Base-by-base conservation (phyloP, 2,888 invertebrate genomes). In the Dryocosmus kuriphilus region DNA sequence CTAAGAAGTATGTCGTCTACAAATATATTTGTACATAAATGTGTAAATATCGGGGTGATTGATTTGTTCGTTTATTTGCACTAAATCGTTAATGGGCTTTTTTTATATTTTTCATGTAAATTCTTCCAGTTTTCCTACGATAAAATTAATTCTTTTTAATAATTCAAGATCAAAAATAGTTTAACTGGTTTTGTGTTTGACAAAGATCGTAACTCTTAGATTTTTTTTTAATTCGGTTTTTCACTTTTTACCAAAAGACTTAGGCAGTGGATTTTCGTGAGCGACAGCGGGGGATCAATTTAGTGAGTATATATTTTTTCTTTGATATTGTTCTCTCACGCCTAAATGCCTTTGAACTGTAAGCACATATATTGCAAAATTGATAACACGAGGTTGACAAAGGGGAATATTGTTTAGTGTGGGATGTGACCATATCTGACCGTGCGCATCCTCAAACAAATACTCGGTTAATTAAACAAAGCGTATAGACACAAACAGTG, bases 321-420 rank as follows among this genome's bases (percentile, higher is more conserved):
- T 24, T 46, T 38, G 24, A 67, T 46, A 67, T 67, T 67, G 65
- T 65, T 38, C 16, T 24, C 46, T 67, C 19, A 27, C 67, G 67
- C 67, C 41, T 27, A 67, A 41, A 41, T 46, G 27, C 67, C 41
- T 41, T 67, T 67, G 67, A 67, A 67, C 41, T 67, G 46, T 41
- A 9, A 46, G 27, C 14, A 46, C 6, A 63, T 38, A 41, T 41
- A 46, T n/a, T 46, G 46, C 8, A 74, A 85, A 82, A 83, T 86
- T 84, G 78, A 84, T 80, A 81, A 83, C 81, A 79, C 81, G 75
- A 83, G 79, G 76, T 55, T 79, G 80, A 78, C 78, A 79, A 83
- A 82, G 79, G 77, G 78, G 81, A 63, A 41, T 27, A 19, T 67
- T 63, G 22, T 63, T 63, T n/a, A 63, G 35, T 22, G 9, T 9